Conservation (phyloP, 2,888 invertebrate genomes). For the Scaptomyza flava region DNA sequence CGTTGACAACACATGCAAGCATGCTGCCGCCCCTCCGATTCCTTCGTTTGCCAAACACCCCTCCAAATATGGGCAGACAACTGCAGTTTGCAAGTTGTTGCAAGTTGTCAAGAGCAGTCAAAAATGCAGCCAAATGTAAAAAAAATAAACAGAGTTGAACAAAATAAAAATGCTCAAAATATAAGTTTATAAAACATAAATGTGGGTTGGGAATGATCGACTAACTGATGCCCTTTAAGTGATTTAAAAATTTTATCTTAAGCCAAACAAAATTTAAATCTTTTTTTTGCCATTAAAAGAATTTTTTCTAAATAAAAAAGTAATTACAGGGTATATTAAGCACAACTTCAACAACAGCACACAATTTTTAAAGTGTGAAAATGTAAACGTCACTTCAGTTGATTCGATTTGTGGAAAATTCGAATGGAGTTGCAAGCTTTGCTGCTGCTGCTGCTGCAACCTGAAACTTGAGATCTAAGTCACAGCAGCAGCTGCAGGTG, state of each 20-base stretch:
- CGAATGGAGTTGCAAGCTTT: slow-evolving; percentile 22
- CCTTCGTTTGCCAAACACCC: not conserved
- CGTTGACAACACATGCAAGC: slow-evolving; percentile 27
- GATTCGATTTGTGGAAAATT: slow-evolving; percentile 32
- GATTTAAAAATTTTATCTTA: too few species aligned
- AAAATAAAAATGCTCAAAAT: slow-evolving; percentile 33
- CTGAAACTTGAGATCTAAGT: slow-evolving; percentile 29
- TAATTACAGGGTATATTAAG: slow-evolving; percentile 22
- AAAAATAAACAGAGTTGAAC: slow-evolving; percentile 44
- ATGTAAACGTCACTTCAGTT: slow-evolving; percentile 55
- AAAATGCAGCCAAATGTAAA: slow-evolving; percentile 49
- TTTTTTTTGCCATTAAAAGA: too few species aligned
- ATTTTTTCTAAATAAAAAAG: not conserved
- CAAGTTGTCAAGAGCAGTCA: slow-evolving; percentile 60
- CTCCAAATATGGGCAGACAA: slow-evolving; percentile 54
- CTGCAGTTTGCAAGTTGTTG: slow-evolving; percentile 33
- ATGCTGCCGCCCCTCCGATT: not conserved
- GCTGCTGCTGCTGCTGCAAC: slow-evolving; percentile 9
- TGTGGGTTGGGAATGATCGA: not conserved
- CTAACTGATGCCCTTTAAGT: slow-evolving; percentile 17
- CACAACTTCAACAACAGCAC: not conserved
- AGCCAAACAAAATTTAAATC: too few species aligned
- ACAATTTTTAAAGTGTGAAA: slow-evolving; percentile 58
- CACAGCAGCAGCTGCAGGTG: slow-evolving; percentile 46
- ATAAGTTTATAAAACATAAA: slow-evolving; percentile 11